Percentiles rank a stretch among this genome's conserved stretches.
Conservation (phyloP, 2,797 vertebrate species). For the Triplophysa bombifrons region DNA sequence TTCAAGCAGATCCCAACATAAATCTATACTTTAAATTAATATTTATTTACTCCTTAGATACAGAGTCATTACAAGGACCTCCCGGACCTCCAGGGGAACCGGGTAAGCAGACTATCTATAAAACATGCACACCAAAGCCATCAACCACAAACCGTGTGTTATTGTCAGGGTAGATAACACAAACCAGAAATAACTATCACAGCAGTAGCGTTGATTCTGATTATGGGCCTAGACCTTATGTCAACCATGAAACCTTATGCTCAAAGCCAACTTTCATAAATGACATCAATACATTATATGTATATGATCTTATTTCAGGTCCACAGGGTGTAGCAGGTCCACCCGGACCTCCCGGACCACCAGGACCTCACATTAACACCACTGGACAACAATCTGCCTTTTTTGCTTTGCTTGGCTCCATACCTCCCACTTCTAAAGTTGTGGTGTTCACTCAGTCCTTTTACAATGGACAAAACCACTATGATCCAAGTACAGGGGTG, state of each 20-base stretch:
- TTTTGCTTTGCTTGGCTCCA: constrained; percentile 34
- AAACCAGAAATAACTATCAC: too few relatives aligned
- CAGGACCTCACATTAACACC: constrained; percentile 34
- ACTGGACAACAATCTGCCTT: constrained; percentile 55
- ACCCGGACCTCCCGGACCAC: constrained; percentile 20
- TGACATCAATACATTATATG: background rate
- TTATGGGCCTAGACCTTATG: background rate
- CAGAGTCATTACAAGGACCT: background rate
- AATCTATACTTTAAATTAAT: background rate
- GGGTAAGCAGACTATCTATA: constrained; percentile 38
- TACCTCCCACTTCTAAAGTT: constrained; percentile 23
- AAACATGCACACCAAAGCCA: background rate
- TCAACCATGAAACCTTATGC: background rate
- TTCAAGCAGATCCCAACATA: background rate
- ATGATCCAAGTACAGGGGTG: constrained; percentile 32
- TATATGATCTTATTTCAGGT: constrained; percentile 47
- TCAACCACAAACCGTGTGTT: background rate
- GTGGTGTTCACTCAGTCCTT: constrained; percentile 51
- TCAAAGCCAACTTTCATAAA: background rate
- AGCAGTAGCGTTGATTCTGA: too few relatives aligned
- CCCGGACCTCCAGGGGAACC: constrained; percentile 28
- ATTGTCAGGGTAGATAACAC: background rate
- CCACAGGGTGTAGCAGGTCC: constrained; percentile 32
- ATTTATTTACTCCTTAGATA: constrained; percentile 16
- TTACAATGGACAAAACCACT: constrained; percentile 60